Evolutionary conservation across 37 sponge, comb jelly and placozoan genomes (phyloP).

Genomic region (Hormiphora californensis): DNA sequence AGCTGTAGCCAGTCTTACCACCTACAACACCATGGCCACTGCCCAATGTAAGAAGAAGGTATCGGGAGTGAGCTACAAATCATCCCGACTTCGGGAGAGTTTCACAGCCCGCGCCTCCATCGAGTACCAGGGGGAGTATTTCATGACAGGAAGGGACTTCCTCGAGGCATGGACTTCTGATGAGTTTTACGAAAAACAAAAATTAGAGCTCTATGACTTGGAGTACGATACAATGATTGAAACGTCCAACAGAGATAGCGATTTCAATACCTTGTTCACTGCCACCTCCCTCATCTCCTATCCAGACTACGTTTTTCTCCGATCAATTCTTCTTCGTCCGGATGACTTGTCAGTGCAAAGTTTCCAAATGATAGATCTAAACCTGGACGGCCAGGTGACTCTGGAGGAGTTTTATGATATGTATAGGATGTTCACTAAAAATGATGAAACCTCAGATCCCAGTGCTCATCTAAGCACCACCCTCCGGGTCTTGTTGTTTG

Average conservation of each 20-base stretch:
- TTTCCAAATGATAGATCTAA: conserved; percentile 14
- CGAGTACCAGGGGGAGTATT: conserved; percentile 8
- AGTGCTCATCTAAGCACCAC: neutral
- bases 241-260: no score
- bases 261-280: conserved; percentile 4
- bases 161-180: conserved; percentile 4
- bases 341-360: conserved; percentile 42
- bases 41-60: no score
- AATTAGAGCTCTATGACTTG: conserved; percentile 18
- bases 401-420: neutral
- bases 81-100: neutral
- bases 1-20: no score
- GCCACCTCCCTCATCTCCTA: neutral
- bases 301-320: conserved; percentile 14
- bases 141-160: conserved; percentile 41
- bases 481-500: neutral
- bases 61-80: neutral
- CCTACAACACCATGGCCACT: no score
- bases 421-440: neutral
- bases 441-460: conserved; percentile 36
- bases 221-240: neutral
- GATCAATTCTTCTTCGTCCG: neutral
- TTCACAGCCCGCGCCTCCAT: neutral
- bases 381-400: neutral
- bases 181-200: conserved; percentile 16